Base-by-base conservation (phyloP, 2,888 invertebrate species). In the Caenorhabditis angaria region DNA sequence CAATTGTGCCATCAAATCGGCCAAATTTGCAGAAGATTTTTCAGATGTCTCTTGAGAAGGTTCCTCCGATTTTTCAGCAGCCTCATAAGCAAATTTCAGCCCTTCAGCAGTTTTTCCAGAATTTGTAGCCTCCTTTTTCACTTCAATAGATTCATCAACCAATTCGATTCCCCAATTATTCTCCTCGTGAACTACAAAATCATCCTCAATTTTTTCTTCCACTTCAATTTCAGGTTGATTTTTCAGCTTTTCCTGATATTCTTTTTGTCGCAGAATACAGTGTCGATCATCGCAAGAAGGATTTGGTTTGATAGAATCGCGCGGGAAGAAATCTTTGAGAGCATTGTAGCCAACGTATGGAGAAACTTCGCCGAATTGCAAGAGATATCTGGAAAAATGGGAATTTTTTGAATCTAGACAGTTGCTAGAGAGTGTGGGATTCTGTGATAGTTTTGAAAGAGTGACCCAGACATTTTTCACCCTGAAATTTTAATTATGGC, bases 341-440 rank as follows among this genome's bases (percentile, higher is more conserved):
- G 99, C 97, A 88, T 94, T 97, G 89, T 99, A 99, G 1, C 97
- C 99, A 74, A 99, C 89, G 88, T 99, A 99, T 88, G 93, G 92
- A 0, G 93, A 93, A 20, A 97, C 95, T 70, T 92, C 91, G 1
- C 99, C 99, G 88, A 99, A 99, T 35, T 92, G 91, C 14, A 99
- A 90, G 71, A 99, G 90, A 89, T 93, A 93, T 88, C 96, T 92
- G 89, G 28, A 90, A 90, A 20, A 27, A n/a, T n/a, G n/a, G n/a
- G n/a, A n/a, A n/a, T n/a, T n/a, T n/a, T n/a, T n/a, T n/a, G n/a
- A n/a, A n/a, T n/a, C n/a, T n/a, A n/a, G n/a, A n/a, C n/a, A n/a
- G n/a, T n/a, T n/a, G n/a, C n/a, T n/a, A n/a, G n/a, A n/a, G n/a
- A n/a, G n/a, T n/a, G n/a, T n/a, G n/a, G n/a, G n/a, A n/a, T n/a